Evolutionary conservation across 2,888 invertebrate genomes (phyloP).

Genomic region (Ectropis crepuscularia): DNA sequence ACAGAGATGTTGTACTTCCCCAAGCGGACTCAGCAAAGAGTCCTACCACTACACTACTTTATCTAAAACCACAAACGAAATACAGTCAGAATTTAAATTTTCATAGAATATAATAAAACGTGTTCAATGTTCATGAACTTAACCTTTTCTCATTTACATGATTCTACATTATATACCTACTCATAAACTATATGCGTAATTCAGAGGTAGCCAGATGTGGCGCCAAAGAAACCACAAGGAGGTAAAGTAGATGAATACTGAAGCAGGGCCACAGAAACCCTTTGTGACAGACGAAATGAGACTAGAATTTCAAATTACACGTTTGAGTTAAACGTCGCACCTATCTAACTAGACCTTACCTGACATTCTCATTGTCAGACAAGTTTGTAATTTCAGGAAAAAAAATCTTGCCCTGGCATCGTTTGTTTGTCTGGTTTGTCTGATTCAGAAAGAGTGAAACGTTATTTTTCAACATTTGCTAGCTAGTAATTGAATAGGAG

Average conservation of each 20-base stretch:
- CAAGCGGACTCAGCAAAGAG: too few relatives aligned
- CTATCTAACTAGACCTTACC: too few relatives aligned
- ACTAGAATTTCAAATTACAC: conserved; percentile 16
- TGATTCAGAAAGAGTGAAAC: too few relatives aligned
- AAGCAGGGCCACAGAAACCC: conserved; percentile 19
- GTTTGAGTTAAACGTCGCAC: neutral
- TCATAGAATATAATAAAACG: conserved; percentile 4
- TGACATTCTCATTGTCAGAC: too few relatives aligned
- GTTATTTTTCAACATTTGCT: too few relatives aligned
- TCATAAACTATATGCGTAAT: neutral
- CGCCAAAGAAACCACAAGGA: conserved; percentile 29
- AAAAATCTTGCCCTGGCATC: too few relatives aligned
- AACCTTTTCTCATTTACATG: conserved; percentile 3
- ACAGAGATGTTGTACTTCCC: too few relatives aligned
- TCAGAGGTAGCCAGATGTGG: conserved; percentile 2
- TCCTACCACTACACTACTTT: neutral
- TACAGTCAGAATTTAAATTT: conserved; percentile 5
- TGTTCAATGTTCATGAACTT: conserved; percentile 9
- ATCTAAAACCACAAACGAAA: conserved; percentile 1
- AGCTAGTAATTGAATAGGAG: too few relatives aligned
- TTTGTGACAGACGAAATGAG: conserved; percentile 17
- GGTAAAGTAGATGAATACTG: conserved; percentile 24
- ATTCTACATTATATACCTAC: too few relatives aligned
- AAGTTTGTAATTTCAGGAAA: too few relatives aligned
- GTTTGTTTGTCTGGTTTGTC: too few relatives aligned